Conservation (phyloP, 2,797 vertebrate genomes). For the Neosalanx taihuensis region DNA sequence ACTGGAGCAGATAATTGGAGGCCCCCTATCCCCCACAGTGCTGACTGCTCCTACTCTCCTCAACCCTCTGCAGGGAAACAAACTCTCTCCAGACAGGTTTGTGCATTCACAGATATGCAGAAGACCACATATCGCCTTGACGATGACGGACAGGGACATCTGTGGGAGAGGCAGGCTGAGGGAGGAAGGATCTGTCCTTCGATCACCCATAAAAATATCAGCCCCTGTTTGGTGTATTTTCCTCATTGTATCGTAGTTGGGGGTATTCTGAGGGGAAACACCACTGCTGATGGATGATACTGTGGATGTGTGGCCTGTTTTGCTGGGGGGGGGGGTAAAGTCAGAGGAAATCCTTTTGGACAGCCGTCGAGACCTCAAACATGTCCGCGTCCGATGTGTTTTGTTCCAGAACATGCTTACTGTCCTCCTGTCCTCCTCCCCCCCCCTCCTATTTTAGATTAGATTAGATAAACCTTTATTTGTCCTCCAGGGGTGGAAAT, state of each 20-base stretch:
- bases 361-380: too few relatives aligned
- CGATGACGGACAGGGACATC: conserved; percentile 57
- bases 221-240: conserved; percentile 45
- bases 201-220: conserved; percentile 58
- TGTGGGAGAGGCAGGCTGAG: conserved; percentile 57
- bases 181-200: conserved; percentile 36
- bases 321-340: neutral
- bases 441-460: too few relatives aligned
- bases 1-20: conserved; percentile 63
- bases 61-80: conserved; percentile 32
- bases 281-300: conserved; percentile 3
- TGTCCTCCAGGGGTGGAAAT: too few relatives aligned
- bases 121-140: conserved; percentile 41
- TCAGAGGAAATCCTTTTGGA: neutral
- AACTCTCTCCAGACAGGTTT: conserved; percentile 38
- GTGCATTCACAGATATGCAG: conserved; percentile 28
- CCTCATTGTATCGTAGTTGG: conserved; percentile 40
- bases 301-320: neutral
- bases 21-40: conserved; percentile 34
- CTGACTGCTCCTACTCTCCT: conserved; percentile 33
- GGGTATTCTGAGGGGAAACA: conserved; percentile 25
- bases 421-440: neutral
- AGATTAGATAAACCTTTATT: too few relatives aligned
- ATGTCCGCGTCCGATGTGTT: too few relatives aligned
- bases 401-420: neutral